Conservation (phyloP, 1,140 invertebrate genomes). For the Drosophila kohkoa region DNA sequence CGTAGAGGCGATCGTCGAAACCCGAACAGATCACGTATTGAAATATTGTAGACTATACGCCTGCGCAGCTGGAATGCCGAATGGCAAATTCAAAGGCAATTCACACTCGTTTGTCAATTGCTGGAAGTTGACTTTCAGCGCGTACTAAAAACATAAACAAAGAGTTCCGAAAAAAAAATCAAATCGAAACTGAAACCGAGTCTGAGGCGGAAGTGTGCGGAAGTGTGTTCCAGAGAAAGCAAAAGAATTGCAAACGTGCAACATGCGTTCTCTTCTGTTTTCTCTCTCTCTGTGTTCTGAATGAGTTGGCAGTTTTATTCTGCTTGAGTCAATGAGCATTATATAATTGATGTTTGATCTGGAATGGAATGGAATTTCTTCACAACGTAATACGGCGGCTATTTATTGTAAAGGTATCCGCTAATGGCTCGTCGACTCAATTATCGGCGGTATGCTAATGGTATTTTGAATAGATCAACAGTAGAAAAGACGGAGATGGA, state of each 20-base stretch:
- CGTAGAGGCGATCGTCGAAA: slow-evolving; percentile 42
- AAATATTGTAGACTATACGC: slow-evolving; percentile 33
- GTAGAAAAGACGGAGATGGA: no score
- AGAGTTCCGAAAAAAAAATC: slow-evolving; percentile 7
- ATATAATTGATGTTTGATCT: slow-evolving; percentile 58
- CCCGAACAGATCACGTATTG: slow-evolving; percentile 56
- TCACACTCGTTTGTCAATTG: slow-evolving; percentile 77
- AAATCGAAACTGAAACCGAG: background rate
- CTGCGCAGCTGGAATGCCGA: slow-evolving; percentile 73
- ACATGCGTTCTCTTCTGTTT: slow-evolving; percentile 26
- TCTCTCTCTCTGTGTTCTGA: background rate
- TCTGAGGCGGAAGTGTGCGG: slow-evolving; percentile 70
- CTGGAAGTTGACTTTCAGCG: slow-evolving; percentile 75
- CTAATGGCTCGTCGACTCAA: slow-evolving; percentile 71
- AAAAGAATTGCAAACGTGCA: slow-evolving; percentile 49
- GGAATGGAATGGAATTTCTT: slow-evolving; percentile 49
- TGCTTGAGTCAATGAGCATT: background rate
- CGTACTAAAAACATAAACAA: slow-evolving; percentile 55
- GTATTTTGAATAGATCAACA: slow-evolving; percentile 66
- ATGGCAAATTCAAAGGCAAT: slow-evolving; percentile 76
- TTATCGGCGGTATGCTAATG: slow-evolving; percentile 79
- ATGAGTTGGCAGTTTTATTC: slow-evolving; percentile 65
- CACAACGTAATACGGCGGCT: slow-evolving; percentile 80
- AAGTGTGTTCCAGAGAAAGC: slow-evolving; percentile 42
- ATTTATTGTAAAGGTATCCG: slow-evolving; percentile 50